These are phyloP conservation scores for Naja naja DNA, from an alignment of 2,113 vertebrate genomes.

Conservation along the genomic window DNA sequence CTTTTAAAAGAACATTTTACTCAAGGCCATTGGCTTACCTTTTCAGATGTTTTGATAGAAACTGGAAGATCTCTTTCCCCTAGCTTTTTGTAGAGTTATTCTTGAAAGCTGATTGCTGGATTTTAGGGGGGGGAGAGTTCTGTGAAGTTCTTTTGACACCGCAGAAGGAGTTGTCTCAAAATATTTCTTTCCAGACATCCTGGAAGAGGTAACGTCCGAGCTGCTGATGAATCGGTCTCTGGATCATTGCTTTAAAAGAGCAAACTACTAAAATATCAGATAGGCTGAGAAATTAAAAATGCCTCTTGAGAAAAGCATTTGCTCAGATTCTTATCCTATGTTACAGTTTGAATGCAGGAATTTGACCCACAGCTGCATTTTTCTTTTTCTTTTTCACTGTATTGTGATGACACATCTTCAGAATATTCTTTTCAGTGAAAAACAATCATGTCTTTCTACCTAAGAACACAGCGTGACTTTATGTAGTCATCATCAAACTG, in stretches of 20 bases:
- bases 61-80: constrained; percentile 43
- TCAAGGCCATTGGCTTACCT: constrained; percentile 54
- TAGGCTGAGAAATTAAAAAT: neutral
- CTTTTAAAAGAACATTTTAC: constrained; percentile 53
- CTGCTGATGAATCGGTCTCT: constrained; percentile 28
- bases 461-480: neutral
- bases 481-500: neutral
- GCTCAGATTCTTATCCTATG: neutral
- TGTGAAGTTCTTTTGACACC: constrained; percentile 54
- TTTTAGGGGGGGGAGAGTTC: constrained; percentile 48
- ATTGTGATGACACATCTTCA: neutral
- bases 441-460: neutral
- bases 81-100: constrained; percentile 43
- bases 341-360: neutral
- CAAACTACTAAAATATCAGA: neutral
- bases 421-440: neutral
- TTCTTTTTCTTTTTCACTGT: constrained; percentile 13
- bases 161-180: neutral
- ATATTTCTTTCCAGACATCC: constrained; percentile 40
- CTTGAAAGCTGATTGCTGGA: constrained; percentile 35
- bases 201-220: constrained; percentile 45
- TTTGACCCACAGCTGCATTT: neutral
- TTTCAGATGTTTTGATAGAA: constrained; percentile 51
- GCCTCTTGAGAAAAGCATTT: neutral
- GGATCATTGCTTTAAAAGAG: constrained; percentile 44